Percentiles rank a stretch among this genome's conserved stretches.
These are phyloP conservation scores for Dysmachus trigonus DNA, from an alignment of 2,888 invertebrate genomes.

Conservation along the genomic window DNA sequence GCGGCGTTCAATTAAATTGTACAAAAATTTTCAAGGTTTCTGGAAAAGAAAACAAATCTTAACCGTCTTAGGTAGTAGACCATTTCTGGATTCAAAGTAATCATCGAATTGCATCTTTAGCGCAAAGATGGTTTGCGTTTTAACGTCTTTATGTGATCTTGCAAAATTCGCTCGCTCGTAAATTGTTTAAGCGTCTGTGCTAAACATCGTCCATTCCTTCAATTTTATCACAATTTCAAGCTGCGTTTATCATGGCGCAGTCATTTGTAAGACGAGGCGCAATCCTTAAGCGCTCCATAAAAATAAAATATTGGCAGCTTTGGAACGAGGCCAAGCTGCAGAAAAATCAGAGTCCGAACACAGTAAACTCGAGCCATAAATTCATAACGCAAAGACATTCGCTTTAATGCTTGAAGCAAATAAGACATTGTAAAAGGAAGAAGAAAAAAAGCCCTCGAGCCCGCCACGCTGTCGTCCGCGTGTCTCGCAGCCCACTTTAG, in stretches of 20 bases:
- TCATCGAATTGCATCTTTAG: not conserved
- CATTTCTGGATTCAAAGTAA: not conserved
- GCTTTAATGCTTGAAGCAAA: not conserved
- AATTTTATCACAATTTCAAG: not conserved
- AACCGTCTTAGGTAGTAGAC: not conserved
- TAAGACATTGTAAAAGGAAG: not conserved
- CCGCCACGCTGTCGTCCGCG: not conserved
- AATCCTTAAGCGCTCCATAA: not conserved
- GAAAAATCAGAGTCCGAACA: not conserved
- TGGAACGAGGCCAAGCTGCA: not conserved
- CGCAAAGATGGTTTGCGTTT: not conserved
- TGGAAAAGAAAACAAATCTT: not conserved
- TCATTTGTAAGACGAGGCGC: not conserved
- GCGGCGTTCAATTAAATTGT: too few relatives aligned
- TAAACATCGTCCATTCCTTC: not conserved
- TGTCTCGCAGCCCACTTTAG: not conserved
- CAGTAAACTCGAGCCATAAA: not conserved
- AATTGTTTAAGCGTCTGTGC: not conserved
- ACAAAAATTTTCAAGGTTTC: too few relatives aligned
- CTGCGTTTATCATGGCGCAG: not conserved
- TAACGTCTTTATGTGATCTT: not conserved
- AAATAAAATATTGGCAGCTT: not conserved
- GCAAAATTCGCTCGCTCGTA: not conserved
- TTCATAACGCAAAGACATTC: not conserved
- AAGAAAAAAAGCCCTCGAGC: not conserved